Evolutionary conservation across 2,113 vertebrate genomes (phyloP).

Genomic region (Pristiophorus japonicus): DNA sequence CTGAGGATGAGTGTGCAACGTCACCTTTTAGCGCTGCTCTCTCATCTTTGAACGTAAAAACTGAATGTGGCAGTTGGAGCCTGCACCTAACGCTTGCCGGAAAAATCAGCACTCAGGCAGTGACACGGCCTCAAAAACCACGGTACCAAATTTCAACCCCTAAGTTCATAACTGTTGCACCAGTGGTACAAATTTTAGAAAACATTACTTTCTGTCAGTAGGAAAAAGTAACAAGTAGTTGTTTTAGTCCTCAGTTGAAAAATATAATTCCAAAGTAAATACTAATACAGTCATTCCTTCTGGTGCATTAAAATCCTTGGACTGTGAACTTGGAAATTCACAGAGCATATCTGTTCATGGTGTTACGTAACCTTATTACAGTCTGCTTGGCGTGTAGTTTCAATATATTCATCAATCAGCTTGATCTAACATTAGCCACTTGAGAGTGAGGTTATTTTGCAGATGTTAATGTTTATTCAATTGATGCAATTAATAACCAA

Average conservation of each 20-base stretch:
- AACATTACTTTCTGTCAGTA: too few relatives aligned
- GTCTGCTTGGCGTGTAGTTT: background rate
- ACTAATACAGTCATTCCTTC: background rate
- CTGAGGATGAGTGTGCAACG: too few relatives aligned
- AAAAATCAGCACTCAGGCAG: too few relatives aligned
- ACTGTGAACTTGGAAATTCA: background rate
- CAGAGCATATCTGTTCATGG: background rate
- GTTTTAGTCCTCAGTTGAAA: background rate
- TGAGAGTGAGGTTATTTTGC: background rate
- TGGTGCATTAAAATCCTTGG: background rate
- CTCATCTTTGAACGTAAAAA: too few relatives aligned
- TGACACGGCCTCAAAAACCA: too few relatives aligned
- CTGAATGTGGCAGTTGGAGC: too few relatives aligned
- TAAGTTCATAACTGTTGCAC: background rate
- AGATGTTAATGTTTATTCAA: background rate
- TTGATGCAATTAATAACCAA: background rate
- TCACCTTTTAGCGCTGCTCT: too few relatives aligned
- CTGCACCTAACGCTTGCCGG: too few relatives aligned
- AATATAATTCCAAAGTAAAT: constrained; percentile 15
- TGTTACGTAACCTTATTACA: background rate
- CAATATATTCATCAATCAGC: background rate
- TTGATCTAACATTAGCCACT: background rate
- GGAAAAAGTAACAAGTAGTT: background rate
- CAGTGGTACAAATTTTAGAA: background rate
- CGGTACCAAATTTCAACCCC: too few relatives aligned